Base-by-base conservation (phyloP, 1,140 invertebrate genomes). In the Aricia agestis region DNA sequence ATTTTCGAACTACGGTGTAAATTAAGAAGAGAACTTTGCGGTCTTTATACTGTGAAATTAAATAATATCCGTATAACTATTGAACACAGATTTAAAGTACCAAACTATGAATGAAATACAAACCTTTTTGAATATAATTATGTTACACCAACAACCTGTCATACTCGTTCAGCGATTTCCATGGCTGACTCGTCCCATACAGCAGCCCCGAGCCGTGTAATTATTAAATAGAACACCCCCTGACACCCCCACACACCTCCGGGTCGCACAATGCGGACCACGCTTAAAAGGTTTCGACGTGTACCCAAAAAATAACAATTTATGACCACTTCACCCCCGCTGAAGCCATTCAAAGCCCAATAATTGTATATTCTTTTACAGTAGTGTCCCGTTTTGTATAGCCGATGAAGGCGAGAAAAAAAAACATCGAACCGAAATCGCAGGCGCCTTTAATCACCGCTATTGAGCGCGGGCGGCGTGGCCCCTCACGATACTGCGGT, bases 341-440 rank as follows among this genome's bases (percentile, higher is more conserved):
- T 89, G 89, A 85, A 90, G 85, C 84, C 86, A 86, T 90, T 91
- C 89, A 89, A 89, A 89, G 80, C 85, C 75, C 82, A 87, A 90
- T 91, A 91, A 91, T 91, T 91, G 89, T 91, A 89, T 90, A 90
- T 90, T 90, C 89, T 91, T 91, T 91, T 90, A 91, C 86, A 86
- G 89, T 91, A 90, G 89, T 91, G 84, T 89, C 82, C 83, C 84
- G 84, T 87, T 88, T 85, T 86, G 85, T 88, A 85, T 79, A 78
- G 81, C 79, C 84, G 82, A 84, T 86, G 85, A 87, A 89, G 86
- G 82, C 82, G 85, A 72, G 72, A 79, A 89, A 90, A 89, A 91
- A 90, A 91, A 81, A 85, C 81, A 91, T 90, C 89, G 86, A 90
- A 85, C 86, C 80, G 87, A 90, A 90, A 91, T 89, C 89, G 87